These are phyloP conservation scores for Ornithoptera priamus DNA, from an alignment of 2,888 invertebrate species.

Conservation along the genomic window DNA sequence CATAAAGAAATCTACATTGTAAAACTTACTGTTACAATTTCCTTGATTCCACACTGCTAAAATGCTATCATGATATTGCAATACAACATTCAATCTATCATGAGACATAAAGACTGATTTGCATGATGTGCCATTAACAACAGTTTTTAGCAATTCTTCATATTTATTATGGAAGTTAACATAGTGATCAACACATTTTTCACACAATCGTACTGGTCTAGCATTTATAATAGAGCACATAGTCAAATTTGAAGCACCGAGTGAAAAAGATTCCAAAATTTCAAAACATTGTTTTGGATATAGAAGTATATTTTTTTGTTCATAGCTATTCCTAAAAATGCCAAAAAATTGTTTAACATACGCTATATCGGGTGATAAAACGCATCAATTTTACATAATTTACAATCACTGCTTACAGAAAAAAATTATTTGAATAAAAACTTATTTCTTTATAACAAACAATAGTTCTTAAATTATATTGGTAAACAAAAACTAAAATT, in stretches of 20 bases:
- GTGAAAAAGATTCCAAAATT: slow-evolving; percentile 71
- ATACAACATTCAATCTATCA: slow-evolving; percentile 82
- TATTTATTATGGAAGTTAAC: slow-evolving; percentile 73
- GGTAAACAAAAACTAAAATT: slow-evolving; percentile 12
- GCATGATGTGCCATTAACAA: slow-evolving; percentile 79
- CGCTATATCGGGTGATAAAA: neutral
- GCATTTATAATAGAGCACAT: slow-evolving; percentile 81
- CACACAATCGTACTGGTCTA: slow-evolving; percentile 82
- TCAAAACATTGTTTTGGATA: slow-evolving; percentile 49
- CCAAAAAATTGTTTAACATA: slow-evolving; percentile 8
- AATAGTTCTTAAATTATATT: slow-evolving; percentile 14
- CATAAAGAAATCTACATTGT: slow-evolving; percentile 15
- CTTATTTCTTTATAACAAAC: slow-evolving; percentile 8
- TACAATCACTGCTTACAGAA: slow-evolving; percentile 9
- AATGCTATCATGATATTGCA: slow-evolving; percentile 78
- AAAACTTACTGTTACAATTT: slow-evolving; percentile 80
- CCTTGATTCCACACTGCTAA: slow-evolving; percentile 81
- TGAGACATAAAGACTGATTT: slow-evolving; percentile 79
- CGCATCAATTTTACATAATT: neutral
- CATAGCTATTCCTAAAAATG: slow-evolving; percentile 30
- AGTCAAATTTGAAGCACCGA: slow-evolving; percentile 79
- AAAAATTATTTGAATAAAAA: slow-evolving; percentile 12
- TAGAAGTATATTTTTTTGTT: slow-evolving; percentile 25
- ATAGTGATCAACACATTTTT: slow-evolving; percentile 79
- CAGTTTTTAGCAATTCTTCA: slow-evolving; percentile 64